Base-by-base conservation (phyloP, 2,797 vertebrate genomes). In the Sebastes oblongus region DNA sequence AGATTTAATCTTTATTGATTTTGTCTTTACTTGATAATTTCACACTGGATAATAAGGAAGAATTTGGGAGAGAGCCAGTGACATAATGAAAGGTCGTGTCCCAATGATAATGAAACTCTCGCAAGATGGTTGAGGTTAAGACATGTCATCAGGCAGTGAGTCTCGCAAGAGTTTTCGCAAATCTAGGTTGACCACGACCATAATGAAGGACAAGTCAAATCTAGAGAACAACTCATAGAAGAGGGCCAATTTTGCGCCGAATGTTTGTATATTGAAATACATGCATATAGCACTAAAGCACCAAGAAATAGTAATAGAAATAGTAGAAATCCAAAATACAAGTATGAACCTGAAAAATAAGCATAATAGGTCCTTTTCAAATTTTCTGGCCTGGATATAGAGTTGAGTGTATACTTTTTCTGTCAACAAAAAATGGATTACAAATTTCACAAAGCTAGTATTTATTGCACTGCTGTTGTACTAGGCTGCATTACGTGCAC, bases 1-100 rank as follows among this genome's bases (percentile, higher is more conserved):
- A 18, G 25, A 72, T 72, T 60, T 71, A 72, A 64, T 42, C 36
- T 60, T 58, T 32, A 39, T 76, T 85, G 29, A 25, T 32, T 46
- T 78, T 82, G 82, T 69, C 55, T 67, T 80, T 11, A 6, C 1
- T 18, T n/a, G 34, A 65, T 32, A 32, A 6, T 29, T 74, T 70
- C 11, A 30, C 22, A 36, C 34, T 0, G 2, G 12, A 75, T 9
- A 52, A 46, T n/a, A 22, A 13, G 30, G 4, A 58, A 10, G 62
- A 29, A 56, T 56, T 65, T n/a, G 7, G 11, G 34, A 64, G 32
- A 30, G n/a, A 32, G 11, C 6, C 3, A 20, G 65, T 59, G 59
- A 29, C n/a, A 11, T 10, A 18, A 34, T 46, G 11, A 60, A 7
- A 12, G 56, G 50, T 52, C 20, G 9, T n/a, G 20, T 52, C 20